Evolutionary conservation across 2,797 vertebrate genomes (phyloP), one percentile per base, ranked within the genome.

Genomic region (Cichlasoma orientale): DNA sequence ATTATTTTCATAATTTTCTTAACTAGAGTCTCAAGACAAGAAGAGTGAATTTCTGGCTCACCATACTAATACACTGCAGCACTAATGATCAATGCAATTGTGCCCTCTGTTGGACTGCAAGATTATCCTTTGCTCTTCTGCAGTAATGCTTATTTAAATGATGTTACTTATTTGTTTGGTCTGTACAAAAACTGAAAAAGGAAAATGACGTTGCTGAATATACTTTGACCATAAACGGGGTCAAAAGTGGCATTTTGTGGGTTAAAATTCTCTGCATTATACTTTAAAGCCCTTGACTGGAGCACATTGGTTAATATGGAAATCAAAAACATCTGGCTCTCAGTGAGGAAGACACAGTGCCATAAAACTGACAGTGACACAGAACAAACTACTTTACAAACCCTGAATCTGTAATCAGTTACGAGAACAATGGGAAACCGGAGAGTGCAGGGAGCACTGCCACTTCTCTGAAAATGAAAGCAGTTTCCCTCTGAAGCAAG

Each of bases 341-440:
- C 18, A 58, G 23, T 14, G 74, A 73, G 21, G 5, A 68, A 33
- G 25, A 25, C 7, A 50, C 54, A 57, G 6, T n/a, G 4, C n/a
- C 59, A 38, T 36, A 23, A 68, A 68, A 68, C 18, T 68, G 27
- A 72, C 23, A 10, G n/a, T 54, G 47, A 72, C 36, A 50, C 50
- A 47, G 50, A 59, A 33, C 14, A 18, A 75, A 68, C 27, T 33
- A 25, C 69, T 69, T 74, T 78, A 33, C 54, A 56, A 75, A 36
- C 41, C 50, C 6, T 7, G 10, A 73, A 76, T 41, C 59, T 79
- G 56, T 77, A 82, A 78, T 72, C 14, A 50, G 55, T 76, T 78
- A 56, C 16, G 33, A 2, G 47, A 38, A 74, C 56, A 82, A 56
- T 44, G 78, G 77, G 71, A 87, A 78, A 79, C 61, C 56, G 59